phyloP scores from a whole-genome alignment of 1,140 invertebrate genomes.

The Drosophila prosaltans region DNA sequence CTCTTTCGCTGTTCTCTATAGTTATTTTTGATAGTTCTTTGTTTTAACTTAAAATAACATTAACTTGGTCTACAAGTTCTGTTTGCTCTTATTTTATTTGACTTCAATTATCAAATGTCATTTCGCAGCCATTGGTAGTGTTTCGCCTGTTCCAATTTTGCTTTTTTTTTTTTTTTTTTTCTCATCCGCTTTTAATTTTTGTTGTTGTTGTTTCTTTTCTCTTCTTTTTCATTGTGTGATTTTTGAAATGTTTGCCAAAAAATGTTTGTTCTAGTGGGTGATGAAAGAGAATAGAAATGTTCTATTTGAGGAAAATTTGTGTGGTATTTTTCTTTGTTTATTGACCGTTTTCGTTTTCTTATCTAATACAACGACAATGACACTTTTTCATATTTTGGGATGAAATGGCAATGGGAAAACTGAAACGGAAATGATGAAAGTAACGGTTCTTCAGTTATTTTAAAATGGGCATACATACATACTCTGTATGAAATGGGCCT shows the following conservation, averaged over 20 bases:
- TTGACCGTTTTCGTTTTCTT: not conserved
- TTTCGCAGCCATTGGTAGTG: not conserved
- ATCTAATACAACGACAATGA: not conserved
- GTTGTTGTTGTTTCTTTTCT: not conserved
- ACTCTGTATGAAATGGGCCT: too few relatives aligned
- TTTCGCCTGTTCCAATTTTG: not conserved
- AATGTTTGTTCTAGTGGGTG: not conserved
- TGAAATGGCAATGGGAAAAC: not conserved
- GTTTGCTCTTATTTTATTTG: not conserved
- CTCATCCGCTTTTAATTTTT: too few relatives aligned
- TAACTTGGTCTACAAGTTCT: not conserved
- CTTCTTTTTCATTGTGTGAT: not conserved
- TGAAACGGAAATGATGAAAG: not conserved
- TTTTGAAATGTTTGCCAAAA: not conserved
- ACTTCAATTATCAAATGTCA: not conserved
- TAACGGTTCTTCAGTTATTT: not conserved
- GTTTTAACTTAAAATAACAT: constrained; percentile 44
- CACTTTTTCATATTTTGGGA: not conserved
- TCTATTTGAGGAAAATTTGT: too few relatives aligned
- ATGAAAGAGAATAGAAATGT: too few relatives aligned
- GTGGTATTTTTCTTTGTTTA: not conserved
- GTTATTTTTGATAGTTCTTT: constrained; percentile 23
- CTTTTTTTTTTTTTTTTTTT: not conserved
- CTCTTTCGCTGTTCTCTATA: constrained; percentile 6
- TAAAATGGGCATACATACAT: too few relatives aligned